Evolutionary conservation across 2,888 invertebrate genomes (phyloP).

Genomic region (Crematogaster levior): DNA sequence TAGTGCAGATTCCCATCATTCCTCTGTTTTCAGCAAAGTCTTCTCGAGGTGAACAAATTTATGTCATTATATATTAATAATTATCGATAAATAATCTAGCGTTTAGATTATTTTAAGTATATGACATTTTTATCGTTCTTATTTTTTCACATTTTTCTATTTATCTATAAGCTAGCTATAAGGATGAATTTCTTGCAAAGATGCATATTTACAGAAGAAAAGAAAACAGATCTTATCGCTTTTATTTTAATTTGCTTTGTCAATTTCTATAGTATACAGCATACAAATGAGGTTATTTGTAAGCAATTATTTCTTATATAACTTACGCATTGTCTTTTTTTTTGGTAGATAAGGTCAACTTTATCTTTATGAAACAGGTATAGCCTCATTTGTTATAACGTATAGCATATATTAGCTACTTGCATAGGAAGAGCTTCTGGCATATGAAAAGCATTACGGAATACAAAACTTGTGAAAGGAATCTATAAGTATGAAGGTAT

Average conservation of each 20-base stretch:
- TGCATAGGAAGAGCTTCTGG: conserved; percentile 68
- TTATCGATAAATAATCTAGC: conserved; percentile 34
- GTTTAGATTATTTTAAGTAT: conserved; percentile 53
- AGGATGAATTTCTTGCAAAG: conserved; percentile 60
- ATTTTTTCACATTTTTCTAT: conserved; percentile 57
- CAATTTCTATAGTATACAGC: conserved; percentile 57
- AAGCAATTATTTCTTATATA: not conserved
- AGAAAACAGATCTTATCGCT: conserved; percentile 43
- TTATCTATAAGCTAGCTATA: conserved; percentile 58
- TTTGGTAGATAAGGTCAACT: conserved; percentile 1
- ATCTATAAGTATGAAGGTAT: conserved; percentile 46
- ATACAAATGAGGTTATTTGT: conserved; percentile 63
- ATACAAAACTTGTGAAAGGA: conserved; percentile 50
- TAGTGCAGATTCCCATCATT: conserved; percentile 89
- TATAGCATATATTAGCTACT: conserved; percentile 68
- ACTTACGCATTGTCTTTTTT: not conserved
- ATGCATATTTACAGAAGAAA: conserved; percentile 49
- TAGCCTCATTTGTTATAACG: conserved; percentile 58
- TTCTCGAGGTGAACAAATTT: conserved; percentile 91
- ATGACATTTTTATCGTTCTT: conserved; percentile 64
- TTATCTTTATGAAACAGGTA: conserved; percentile 31
- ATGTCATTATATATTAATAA: conserved; percentile 13
- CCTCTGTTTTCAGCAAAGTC: conserved; percentile 95
- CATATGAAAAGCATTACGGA: conserved; percentile 61
- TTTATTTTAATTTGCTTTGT: conserved; percentile 67